phyloP scores from a whole-genome alignment of 2,113 vertebrate genomes.

The Ammodytes dubius region DNA sequence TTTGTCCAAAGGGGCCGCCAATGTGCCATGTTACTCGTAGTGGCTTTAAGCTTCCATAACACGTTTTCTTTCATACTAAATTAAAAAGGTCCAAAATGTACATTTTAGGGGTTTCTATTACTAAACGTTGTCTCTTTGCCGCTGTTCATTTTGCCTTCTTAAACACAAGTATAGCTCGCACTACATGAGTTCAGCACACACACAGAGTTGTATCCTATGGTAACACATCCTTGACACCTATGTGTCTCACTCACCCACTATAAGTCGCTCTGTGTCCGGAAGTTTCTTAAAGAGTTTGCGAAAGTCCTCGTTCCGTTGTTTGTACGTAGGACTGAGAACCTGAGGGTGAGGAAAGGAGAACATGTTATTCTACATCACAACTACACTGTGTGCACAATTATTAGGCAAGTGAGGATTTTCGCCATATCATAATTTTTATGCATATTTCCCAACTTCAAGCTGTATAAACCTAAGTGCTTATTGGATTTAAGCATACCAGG shows the following conservation, averaged over 20 bases:
- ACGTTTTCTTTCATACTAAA: too few relatives aligned
- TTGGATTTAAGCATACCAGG: too few relatives aligned
- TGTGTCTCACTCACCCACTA: conserved; percentile 87
- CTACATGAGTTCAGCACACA: neutral
- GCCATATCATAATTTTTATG: too few relatives aligned
- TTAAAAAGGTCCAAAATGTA: too few relatives aligned
- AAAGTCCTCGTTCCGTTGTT: conserved; percentile 94
- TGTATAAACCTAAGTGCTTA: too few relatives aligned
- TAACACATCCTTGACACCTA: neutral
- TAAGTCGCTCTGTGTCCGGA: conserved; percentile 91
- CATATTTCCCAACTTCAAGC: too few relatives aligned
- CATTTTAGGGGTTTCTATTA: neutral
- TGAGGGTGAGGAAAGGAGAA: conserved; percentile 56
- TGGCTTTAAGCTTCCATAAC: too few relatives aligned
- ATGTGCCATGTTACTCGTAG: too few relatives aligned
- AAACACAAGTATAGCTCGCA: neutral
- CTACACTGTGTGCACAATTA: neutral
- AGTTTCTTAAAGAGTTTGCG: conserved; percentile 93
- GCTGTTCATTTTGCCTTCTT: neutral
- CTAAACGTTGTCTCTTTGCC: too few relatives aligned
- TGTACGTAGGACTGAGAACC: conserved; percentile 94
- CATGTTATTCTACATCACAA: neutral
- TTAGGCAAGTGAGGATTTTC: too few relatives aligned
- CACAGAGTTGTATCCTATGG: neutral
- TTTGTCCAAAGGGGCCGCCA: too few relatives aligned